Percentiles rank a stretch among this genome's conserved stretches.
Evolutionary conservation across 2,888 invertebrate genomes (phyloP).

Genomic region (Beris morrisii): DNA sequence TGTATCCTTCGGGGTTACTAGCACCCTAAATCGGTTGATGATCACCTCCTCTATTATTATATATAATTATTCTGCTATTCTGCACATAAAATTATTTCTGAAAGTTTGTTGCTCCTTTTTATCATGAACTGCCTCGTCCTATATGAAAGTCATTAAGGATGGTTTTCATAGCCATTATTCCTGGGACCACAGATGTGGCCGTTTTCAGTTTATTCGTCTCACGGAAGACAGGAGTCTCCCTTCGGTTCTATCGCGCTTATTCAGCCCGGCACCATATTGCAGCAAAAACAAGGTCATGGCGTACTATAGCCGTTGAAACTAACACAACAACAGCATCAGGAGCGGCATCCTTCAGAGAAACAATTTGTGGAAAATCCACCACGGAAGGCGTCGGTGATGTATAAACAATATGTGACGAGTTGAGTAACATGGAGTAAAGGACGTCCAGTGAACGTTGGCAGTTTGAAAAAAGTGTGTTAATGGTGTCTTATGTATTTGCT

Average conservation of each 20-base stretch:
- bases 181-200: slow-evolving; percentile 51
- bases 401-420: too few relatives aligned
- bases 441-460: too few relatives aligned
- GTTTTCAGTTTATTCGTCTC: slow-evolving; percentile 6
- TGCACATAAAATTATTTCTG: slow-evolving; percentile 37
- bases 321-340: too few relatives aligned
- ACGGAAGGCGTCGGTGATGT: too few relatives aligned
- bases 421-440: too few relatives aligned
- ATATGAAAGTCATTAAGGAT: slow-evolving; percentile 52
- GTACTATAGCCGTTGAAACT: too few relatives aligned
- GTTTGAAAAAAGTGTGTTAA: too few relatives aligned
- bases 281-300: slow-evolving; percentile 27
- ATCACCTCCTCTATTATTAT: slow-evolving; percentile 32
- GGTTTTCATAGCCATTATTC: slow-evolving; percentile 57
- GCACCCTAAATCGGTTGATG: slow-evolving; percentile 32
- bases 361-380: too few relatives aligned
- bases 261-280: slow-evolving; percentile 28
- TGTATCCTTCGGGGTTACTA: not conserved
- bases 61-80: slow-evolving; percentile 39
- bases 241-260: not conserved
- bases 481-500: too few relatives aligned
- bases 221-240: too few relatives aligned
- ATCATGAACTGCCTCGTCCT: slow-evolving; percentile 37
- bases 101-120: slow-evolving; percentile 36
- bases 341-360: too few relatives aligned